These are phyloP conservation scores for Beroe ovata DNA, from an alignment of 37 sponge, comb jelly and placozoan species.

Conservation along the genomic window DNA sequence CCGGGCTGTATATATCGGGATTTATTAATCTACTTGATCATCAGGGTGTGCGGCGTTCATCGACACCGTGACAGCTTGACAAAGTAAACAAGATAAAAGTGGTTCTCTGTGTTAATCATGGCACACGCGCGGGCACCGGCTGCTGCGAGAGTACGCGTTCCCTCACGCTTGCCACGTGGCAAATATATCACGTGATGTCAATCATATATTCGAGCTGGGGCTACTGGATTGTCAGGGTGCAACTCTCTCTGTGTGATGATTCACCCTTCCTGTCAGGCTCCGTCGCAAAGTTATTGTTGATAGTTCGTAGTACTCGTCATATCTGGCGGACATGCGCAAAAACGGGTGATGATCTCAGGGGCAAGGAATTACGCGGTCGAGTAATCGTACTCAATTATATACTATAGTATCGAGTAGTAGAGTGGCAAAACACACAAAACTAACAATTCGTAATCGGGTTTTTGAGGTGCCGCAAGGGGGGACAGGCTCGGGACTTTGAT, in stretches of 20 bases:
- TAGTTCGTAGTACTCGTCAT: not conserved
- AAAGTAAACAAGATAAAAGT: slow-evolving; percentile 55
- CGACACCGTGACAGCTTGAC: not conserved
- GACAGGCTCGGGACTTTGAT: no score
- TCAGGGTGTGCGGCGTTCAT: not conserved
- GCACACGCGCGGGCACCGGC: not conserved
- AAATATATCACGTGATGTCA: not conserved
- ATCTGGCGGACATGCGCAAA: not conserved
- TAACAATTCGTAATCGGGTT: not conserved
- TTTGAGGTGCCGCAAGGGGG: not conserved
- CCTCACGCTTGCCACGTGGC: not conserved
- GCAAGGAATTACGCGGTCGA: not conserved
- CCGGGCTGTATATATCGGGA: no score
- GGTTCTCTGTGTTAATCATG: not conserved
- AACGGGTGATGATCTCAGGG: slow-evolving; percentile 38
- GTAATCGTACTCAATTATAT: slow-evolving; percentile 32
- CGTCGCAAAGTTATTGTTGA: slow-evolving; percentile 29
- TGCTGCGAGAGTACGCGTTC: not conserved
- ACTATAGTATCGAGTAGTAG: not conserved
- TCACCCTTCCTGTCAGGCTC: not conserved
- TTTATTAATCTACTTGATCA: not conserved
- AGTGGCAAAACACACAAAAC: not conserved
- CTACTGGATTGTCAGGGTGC: no score
- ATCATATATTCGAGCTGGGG: no score
- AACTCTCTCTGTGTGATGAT: no score